Conservation (phyloP, 2,113 vertebrate genomes). For the Mirounga angustirostris region DNA sequence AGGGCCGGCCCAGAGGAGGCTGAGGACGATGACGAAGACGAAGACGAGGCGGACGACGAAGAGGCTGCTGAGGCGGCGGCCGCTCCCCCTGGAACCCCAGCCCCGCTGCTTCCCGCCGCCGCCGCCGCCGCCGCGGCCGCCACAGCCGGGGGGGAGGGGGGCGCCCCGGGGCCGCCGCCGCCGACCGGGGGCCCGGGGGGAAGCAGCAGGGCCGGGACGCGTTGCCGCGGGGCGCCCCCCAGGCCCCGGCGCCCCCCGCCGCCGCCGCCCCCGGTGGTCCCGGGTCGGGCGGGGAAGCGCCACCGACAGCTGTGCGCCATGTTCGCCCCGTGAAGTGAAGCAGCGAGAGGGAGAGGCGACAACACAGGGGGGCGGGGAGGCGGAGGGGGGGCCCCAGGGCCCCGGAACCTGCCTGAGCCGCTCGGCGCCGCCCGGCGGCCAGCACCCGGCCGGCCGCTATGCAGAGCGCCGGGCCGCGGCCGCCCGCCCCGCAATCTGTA, state of each 20-base stretch:
- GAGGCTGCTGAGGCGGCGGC: constrained; percentile 80
- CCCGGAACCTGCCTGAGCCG: constrained; percentile 90
- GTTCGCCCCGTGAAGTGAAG: constrained; percentile 92
- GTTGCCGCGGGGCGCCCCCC: constrained; percentile 88
- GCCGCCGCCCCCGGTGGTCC: constrained; percentile 94
- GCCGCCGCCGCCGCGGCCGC: constrained; percentile 80
- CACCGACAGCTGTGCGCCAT: constrained; percentile 99
- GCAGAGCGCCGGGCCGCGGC: constrained; percentile 71
- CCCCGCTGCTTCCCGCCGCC: constrained; percentile 85
- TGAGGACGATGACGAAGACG: constrained; percentile 81
- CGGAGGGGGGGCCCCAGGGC: constrained; percentile 88
- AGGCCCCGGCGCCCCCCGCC: constrained; percentile 93
- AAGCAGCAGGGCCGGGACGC: constrained; percentile 83
- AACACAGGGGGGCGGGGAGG: constrained; percentile 88
- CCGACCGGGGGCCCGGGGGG: constrained; percentile 86
- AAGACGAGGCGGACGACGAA: constrained; percentile 78
- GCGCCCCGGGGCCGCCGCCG: constrained; percentile 77
- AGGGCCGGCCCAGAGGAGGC: constrained; percentile 81
- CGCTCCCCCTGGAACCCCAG: constrained; percentile 81
- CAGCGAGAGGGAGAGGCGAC: constrained; percentile 85
- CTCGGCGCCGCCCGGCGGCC: constrained; percentile 77
- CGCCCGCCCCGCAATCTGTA: constrained; percentile 76
- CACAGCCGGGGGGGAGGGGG: constrained; percentile 81
- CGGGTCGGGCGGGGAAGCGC: constrained; percentile 99
- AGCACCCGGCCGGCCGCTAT: constrained; percentile 82